These are phyloP conservation scores for Podocnemis expansa DNA, from an alignment of 2,113 vertebrate species.

Conservation along the genomic window DNA sequence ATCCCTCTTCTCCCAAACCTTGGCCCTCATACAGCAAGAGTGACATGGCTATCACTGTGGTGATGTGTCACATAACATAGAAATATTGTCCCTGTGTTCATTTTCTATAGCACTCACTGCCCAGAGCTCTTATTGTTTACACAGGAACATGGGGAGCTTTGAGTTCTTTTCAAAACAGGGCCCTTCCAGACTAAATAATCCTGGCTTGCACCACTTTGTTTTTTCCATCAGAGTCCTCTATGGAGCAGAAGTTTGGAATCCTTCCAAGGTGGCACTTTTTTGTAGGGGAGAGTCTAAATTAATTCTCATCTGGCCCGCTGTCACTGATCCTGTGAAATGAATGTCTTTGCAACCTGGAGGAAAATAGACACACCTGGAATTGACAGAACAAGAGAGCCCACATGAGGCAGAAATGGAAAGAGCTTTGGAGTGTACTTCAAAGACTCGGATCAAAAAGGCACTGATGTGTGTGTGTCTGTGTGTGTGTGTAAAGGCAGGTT, in stretches of 20 bases:
- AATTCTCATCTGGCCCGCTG: constrained; percentile 31
- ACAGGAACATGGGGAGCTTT: not conserved
- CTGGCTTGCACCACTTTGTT: not conserved
- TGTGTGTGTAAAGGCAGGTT: not conserved
- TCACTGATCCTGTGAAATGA: not conserved
- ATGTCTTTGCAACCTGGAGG: not conserved
- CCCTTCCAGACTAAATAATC: not conserved
- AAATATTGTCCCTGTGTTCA: rapidly evolving
- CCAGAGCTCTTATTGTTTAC: not conserved
- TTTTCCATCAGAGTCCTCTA: not conserved
- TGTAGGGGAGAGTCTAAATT: not conserved
- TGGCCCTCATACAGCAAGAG: not conserved
- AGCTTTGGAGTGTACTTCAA: constrained; percentile 64
- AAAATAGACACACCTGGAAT: constrained; percentile 17
- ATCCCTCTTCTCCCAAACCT: not conserved
- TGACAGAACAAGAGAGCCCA: constrained; percentile 50
- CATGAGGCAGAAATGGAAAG: constrained; percentile 37
- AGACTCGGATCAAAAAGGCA: constrained; percentile 40
- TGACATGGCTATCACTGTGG: rapidly evolving
- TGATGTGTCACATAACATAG: not conserved
- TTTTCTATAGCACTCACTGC: not conserved
- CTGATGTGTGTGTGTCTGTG: constrained; percentile 33
- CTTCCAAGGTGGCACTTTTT: constrained; percentile 9
- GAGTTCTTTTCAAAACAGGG: not conserved
- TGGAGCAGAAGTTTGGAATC: not conserved